Base-by-base conservation (phyloP, 2,888 invertebrate species). In the Apocheima hispidaria region DNA sequence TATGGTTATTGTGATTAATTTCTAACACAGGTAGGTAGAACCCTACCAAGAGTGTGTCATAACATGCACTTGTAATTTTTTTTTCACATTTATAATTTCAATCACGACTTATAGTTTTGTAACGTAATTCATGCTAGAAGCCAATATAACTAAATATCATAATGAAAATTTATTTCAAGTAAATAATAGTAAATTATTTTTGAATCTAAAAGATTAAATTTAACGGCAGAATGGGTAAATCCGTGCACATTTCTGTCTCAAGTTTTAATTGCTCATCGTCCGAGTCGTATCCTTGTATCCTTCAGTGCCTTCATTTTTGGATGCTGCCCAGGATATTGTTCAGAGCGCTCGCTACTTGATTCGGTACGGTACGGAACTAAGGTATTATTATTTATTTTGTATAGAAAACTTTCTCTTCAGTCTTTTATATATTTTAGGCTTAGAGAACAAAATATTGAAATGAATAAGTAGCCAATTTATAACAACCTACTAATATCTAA, bases 201-300 rank as follows among this genome's bases (percentile, higher is more conserved):
- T 6, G 12, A 38, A 43, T 46, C n/a, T 38, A 68, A 64, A 73
- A 81, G 79, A 82, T 82, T 75, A 78, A 82, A 84, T 84, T 81
- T 79, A 85, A 83, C 78, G 70, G 68, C 82, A 82, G 78, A 81
- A 79, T 81, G 78, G 83, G 77, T 80, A 84, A 78, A 84, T 83
- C 72, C 72, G 68, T 60, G 76, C 79, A 78, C 77, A 78, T 82
- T 85, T 80, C 80, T 73, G 75, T 77, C 75, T 72, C 65, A 88
- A 89, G 82, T 89, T 89, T 86, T 86, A 88, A 89, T 89, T 89
- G 86, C 82, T 85, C 79, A 82, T 84, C 81, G 83, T 79, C 80
- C 76, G 76, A 87, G 78, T 84, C 86, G 80, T 75, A 88, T 84
- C 89, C 88, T 88, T 88, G 87, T 88, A 87, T 86, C 83, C 82